Conservation (phyloP, 2,888 invertebrate genomes). For the Anorthoa munda region DNA sequence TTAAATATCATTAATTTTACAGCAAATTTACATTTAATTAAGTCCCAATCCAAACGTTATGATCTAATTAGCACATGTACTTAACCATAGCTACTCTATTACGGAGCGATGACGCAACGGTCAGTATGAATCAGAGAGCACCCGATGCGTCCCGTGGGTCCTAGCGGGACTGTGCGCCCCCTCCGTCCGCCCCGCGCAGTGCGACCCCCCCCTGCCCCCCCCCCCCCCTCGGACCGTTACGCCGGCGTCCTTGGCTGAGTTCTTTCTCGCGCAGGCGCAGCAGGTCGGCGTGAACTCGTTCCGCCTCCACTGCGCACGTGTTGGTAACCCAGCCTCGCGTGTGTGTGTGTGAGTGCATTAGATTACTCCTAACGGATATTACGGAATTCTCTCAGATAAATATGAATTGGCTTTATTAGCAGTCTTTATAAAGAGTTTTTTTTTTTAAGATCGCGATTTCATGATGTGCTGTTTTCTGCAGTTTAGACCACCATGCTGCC, state of each 20-base stretch:
- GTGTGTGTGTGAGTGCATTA: constrained; percentile 79
- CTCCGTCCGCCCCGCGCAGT: constrained; percentile 48
- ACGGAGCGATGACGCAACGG: constrained; percentile 46
- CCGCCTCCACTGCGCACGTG: constrained; percentile 83
- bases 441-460: no score
- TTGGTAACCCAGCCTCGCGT: constrained; percentile 69
- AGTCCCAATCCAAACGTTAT: background rate
- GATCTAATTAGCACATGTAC: background rate
- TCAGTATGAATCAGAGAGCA: constrained; percentile 50
- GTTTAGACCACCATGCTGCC: background rate
- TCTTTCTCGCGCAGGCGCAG: constrained; percentile 89
- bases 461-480: background rate
- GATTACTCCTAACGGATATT: constrained; percentile 90
- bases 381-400: constrained; percentile 87
- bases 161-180: constrained; percentile 73
- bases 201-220: background rate
- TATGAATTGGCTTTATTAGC: constrained; percentile 51
- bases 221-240: constrained; percentile 84
- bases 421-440: background rate
- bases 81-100: background rate
- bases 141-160: constrained; percentile 59
- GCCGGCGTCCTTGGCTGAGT: constrained; percentile 91
- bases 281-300: constrained; percentile 89
- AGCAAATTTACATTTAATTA: background rate
- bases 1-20: background rate